These are phyloP conservation scores for Otus scops DNA, from an alignment of 2,797 vertebrate genomes.

Conservation along the genomic window DNA sequence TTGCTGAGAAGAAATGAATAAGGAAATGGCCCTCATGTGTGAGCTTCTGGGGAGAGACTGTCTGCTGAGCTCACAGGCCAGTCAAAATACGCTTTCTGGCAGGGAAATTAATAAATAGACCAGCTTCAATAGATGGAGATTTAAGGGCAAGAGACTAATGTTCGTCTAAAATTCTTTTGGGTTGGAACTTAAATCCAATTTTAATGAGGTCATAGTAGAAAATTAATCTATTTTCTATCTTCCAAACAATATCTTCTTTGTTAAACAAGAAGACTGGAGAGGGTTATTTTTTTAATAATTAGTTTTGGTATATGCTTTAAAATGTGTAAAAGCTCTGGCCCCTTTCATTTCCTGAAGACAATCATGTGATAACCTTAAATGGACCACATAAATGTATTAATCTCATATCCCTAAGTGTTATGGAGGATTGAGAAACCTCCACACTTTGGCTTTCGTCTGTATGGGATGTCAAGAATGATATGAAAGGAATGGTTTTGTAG, in stretches of 20 bases:
- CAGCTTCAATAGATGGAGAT: constrained; percentile 41
- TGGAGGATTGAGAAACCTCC: neutral
- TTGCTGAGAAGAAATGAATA: constrained; percentile 32
- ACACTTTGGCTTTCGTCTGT: constrained; percentile 1
- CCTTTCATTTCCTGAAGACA: constrained; percentile 52
- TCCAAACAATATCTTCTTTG: constrained; percentile 52
- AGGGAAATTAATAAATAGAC: constrained; percentile 43
- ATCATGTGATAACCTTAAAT: constrained; percentile 14
- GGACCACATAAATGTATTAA: constrained; percentile 11
- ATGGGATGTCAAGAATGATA: constrained; percentile 23
- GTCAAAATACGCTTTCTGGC: constrained; percentile 66
- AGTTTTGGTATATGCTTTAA: neutral
- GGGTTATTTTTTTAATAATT: neutral
- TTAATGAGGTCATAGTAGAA: constrained; percentile 64
- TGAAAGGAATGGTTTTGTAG: neutral
- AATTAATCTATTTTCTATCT: constrained; percentile 61
- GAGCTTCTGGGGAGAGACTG: constrained; percentile 55
- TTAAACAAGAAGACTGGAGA: constrained; percentile 14
- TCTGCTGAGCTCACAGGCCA: constrained; percentile 30
- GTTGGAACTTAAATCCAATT: constrained; percentile 62
- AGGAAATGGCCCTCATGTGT: constrained; percentile 38
- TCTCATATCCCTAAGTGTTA: neutral
- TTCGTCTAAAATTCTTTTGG: constrained; percentile 59
- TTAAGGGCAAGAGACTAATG: constrained; percentile 46
- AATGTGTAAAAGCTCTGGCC: neutral